Evolutionary conservation across 2,888 invertebrate genomes (phyloP), one percentile per base, ranked within the genome.

Genomic region (Mesoligia furuncula): DNA sequence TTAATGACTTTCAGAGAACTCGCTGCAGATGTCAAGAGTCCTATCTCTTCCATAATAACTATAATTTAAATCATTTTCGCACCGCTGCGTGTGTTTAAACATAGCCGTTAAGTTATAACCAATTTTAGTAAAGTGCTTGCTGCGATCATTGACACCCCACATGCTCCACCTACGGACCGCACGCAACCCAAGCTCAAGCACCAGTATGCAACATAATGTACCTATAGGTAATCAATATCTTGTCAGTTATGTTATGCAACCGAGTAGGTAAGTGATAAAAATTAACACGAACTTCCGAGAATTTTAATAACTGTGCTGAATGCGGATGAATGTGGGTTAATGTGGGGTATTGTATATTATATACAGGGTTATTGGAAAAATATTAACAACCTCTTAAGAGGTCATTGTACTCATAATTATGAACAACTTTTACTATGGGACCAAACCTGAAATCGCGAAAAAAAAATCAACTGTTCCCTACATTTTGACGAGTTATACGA

Each of bases 1-100:
- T 62, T 20, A 75, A 27, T 31, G 6, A 65, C 11, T 31, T 31
- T n/a, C 8, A 20, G 20, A 74, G 24, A n/a, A 57, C 45, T 2
- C 31, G 5, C 62, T 45, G 36, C 51, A 62, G 36, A 57, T 75
- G 54, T 74, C 54, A 74, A 45, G 2, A n/a, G 27, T 31, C 9
- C 13, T 17, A 51, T 42, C 11, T 42, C 31, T 17, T 36, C 15
- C 15, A 65, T 39, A 64, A 61, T 45, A 75, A 77, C 79, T 76
- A 75, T 80, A 83, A 80, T 80, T 80, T 67, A 3, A 61, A 61
- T 67, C 11, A 61, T 81, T 80, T 84, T 80, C 59, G 81, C 71
- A 75, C 81, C 39, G n/a, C 71, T 75, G 86, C 88, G 77, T 87
- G 85, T 71, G 42, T 59, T 79, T 85, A 88, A 90, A 78, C 57